Base-by-base conservation (phyloP, 1,140 invertebrate species). In the Maconellicoccus hirsutus region DNA sequence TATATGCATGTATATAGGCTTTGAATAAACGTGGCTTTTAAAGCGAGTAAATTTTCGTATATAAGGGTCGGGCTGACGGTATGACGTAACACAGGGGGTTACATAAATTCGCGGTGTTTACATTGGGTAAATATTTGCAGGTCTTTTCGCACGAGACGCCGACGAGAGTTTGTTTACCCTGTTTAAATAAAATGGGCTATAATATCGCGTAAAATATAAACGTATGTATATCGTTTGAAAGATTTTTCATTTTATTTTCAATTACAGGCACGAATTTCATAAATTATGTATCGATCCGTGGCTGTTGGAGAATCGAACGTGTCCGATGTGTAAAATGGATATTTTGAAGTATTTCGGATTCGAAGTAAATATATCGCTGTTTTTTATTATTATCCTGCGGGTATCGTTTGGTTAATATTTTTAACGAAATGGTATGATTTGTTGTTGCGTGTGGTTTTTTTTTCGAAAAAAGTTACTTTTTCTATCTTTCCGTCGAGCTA, bases 241-340 rank as follows among this genome's bases (percentile, higher is more conserved):
- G 42, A 52, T 52, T 73, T 71, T 75, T 70, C 3, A 38, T 59
- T 21, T 71, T 39, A 16, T 69, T 27, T 27, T 70, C 70, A 69
- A 25, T 84, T 86, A 7, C 80, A 94, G 92, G 75, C 94, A 97
- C 80, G 87, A 93, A 76, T 96, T 95, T 80, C 94, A 96, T 81
- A 94, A 94, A 82, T 86, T 83, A 72, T 96, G 94, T 82, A 93
- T 97, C 71, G 94, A 97, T 82, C 92, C 93, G 2, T 97, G 94
- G 94, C 82, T 97, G 26, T 80, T 96, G 74, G 92, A 96, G 77
- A 91, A 96, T 78, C 83, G 93, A 73, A 94, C 92, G 22, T 96
- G 93, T 81, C 93, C 94, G 16, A 94, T 96, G 91, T 96, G 93
- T 81, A 96, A 96, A 81, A 88, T 94, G 86, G 92, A 96, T 79